Evolutionary conservation across 2,797 vertebrate genomes (phyloP), one percentile per base, ranked within the genome.

Genomic region (Onychomys torridus): DNA sequence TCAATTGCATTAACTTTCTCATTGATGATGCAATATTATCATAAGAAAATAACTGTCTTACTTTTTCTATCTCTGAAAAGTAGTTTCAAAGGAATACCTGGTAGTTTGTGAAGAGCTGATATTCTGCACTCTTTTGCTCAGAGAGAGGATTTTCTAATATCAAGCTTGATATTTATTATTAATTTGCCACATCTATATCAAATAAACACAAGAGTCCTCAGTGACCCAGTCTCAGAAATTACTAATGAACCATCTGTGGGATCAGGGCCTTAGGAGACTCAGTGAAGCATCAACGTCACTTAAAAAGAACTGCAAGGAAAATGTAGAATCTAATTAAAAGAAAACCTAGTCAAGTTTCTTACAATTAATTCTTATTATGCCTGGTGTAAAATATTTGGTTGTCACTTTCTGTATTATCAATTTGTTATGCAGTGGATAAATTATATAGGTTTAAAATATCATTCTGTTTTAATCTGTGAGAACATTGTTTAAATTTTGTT

Each of bases 141-240:
- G 86, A 92, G 63, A 90, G 27, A 96, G 52, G 11, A 2, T 67
- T 86, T 67, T 77, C 19, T 34, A 43, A 13, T 67, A 32, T 67
- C 32, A 92, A 77, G n/a, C 37, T 43, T 5, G 29, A 55, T 16
- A 16, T 21, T 86, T 65, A 59, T 90, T 85, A 85, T 81, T 95
- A 84, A 34, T 93, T 86, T 96, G 55, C 55, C 23, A 77, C 25
- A 37, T 65, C 55, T 82, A 43, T n/a, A 92, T 37, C 46, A 91
- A 94, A 92, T 77, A 71, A 95, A 81, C 29, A 78, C 49, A 90
- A 90, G 32, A 34, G 69, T 40, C 91, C 88, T 92, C 87, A 32
- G 76, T 86, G 81, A 90, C 75, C 25, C 52, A 67, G 67, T 1
- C 79, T 96, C 17, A 90, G 75, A 87, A 96, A 49, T 57, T 5